phyloP scores from a whole-genome alignment of 92 coral and sea anemone genomes.

The Montipora capitata region DNA sequence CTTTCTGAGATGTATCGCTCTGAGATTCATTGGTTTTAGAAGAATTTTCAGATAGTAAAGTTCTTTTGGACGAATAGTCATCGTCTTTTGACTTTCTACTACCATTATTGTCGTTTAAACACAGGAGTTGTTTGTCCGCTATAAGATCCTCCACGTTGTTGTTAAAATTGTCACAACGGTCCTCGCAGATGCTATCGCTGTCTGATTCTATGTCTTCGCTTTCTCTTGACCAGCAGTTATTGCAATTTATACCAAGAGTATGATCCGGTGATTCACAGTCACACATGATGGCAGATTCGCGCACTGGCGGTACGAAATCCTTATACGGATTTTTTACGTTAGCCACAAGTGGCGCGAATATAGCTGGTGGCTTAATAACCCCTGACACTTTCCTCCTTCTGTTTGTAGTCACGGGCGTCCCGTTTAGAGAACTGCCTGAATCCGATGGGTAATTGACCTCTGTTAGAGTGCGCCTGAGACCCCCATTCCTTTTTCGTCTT shows the following conservation, averaged over 20 bases:
- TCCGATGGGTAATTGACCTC: constrained; percentile 55
- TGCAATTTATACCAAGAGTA: neutral
- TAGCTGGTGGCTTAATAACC: constrained; percentile 79
- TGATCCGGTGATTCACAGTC: constrained; percentile 53
- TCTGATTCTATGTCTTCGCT: constrained; percentile 2
- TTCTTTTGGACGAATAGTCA: constrained; percentile 1
- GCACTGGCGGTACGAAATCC: constrained; percentile 89
- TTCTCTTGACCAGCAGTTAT: neutral
- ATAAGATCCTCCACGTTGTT: constrained; percentile 2
- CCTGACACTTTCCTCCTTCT: constrained; percentile 83
- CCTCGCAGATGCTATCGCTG: constrained; percentile 2
- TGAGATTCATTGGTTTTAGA: neutral
- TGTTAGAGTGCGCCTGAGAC: constrained; percentile 32
- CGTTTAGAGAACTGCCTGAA: constrained; percentile 61
- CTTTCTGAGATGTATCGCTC: constrained; percentile 32
- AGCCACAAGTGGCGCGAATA: constrained; percentile 84
- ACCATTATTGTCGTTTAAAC: neutral
- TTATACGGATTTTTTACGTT: constrained; percentile 86
- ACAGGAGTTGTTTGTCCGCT: neutral
- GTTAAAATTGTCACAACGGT: neutral
- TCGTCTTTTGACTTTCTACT: neutral
- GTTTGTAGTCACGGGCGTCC: constrained; percentile 28
- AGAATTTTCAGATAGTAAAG: constrained; percentile 14
- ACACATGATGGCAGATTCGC: constrained; percentile 86
- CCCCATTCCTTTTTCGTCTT: neutral